Conservation (phyloP, 2,113 vertebrate species). For the Mustela nigripes region DNA sequence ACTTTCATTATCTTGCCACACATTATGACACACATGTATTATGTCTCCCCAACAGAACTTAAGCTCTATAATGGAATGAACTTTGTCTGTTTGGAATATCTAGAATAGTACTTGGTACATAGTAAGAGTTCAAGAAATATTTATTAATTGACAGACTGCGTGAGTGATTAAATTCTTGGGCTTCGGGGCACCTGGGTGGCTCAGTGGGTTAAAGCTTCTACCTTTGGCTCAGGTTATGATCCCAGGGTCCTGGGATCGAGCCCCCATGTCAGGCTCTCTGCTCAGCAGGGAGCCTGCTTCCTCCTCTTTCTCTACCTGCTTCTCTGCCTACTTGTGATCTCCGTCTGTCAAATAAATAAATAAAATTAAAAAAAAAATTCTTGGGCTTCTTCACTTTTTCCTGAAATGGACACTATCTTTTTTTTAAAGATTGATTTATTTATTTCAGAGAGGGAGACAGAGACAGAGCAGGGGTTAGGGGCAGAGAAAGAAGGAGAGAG, state of each 20-base stretch:
- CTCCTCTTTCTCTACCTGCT: no score
- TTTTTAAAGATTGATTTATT: background rate
- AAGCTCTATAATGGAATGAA: background rate
- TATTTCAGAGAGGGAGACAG: background rate
- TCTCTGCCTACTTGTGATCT: no score
- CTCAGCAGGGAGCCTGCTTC: no score
- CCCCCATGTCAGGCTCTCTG: no score
- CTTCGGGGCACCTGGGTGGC: background rate
- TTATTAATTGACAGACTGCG: background rate
- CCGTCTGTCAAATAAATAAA: no score
- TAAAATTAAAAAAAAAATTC: background rate
- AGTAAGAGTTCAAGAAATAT: background rate
- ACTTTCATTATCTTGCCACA: background rate
- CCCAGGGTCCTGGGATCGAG: no score
- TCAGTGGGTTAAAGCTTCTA: no score
- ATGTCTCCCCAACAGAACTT: background rate
- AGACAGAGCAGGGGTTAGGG: background rate
- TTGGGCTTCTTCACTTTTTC: background rate
- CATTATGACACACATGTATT: background rate
- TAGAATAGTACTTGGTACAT: background rate
- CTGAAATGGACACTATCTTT: background rate
- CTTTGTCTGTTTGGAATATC: background rate
- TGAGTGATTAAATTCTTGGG: background rate
- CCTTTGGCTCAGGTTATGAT: no score
- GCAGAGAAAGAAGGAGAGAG: background rate